Evolutionary conservation across 2,113 vertebrate species (phyloP).

Genomic region (Xiphorhynchus elegans): DNA sequence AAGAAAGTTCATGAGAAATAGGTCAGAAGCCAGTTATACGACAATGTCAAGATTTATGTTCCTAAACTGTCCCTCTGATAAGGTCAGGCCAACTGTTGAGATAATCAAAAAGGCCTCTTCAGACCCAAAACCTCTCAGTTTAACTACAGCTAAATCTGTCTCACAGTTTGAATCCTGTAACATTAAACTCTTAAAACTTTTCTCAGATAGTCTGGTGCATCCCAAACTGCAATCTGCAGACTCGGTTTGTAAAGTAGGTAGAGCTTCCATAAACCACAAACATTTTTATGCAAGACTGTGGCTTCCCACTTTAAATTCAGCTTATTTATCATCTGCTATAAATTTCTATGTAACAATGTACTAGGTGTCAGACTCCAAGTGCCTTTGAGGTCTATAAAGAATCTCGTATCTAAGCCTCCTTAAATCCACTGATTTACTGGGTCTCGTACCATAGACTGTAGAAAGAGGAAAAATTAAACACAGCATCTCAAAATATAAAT

Average conservation of each 20-base stretch:
- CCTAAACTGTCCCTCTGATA: background rate
- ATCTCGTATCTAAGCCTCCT: background rate
- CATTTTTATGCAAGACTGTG: background rate
- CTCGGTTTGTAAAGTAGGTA: background rate
- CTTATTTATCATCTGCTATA: background rate
- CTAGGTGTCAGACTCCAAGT: background rate
- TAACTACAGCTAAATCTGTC: background rate
- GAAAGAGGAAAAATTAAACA: background rate
- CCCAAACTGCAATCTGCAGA: background rate
- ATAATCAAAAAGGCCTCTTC: background rate
- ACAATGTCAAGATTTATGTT: background rate
- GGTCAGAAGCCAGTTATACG: background rate
- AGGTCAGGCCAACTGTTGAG: background rate
- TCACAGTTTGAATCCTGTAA: background rate
- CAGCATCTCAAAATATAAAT: background rate
- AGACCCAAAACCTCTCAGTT: background rate
- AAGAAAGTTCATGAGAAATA: background rate
- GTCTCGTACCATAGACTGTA: background rate
- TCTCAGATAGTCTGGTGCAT: background rate
- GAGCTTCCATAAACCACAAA: background rate
- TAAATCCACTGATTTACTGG: background rate
- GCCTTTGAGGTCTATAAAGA: background rate
- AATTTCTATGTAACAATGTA: accelerated
- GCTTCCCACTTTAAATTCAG: background rate
- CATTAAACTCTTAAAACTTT: background rate